Evolutionary conservation across 2,888 invertebrate species (phyloP), one percentile per base, ranked within the genome.

Genomic region (Papilio demoleus): DNA sequence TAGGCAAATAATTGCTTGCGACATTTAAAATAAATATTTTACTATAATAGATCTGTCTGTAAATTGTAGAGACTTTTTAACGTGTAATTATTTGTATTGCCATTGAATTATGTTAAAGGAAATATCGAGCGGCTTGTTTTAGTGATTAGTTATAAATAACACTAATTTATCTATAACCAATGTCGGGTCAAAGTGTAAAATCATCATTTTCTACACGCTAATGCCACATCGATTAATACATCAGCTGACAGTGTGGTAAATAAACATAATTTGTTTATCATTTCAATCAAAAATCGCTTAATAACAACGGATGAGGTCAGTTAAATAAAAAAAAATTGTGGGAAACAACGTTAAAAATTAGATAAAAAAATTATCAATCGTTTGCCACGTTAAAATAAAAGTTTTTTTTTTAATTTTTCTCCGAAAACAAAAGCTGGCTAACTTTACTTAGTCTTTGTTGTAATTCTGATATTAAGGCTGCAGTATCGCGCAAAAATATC

Each of bases 51-150:
- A 68, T 64, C 22, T 17, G 38, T 64, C 14, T 60, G 60, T 50
- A 60, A 19, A 40, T 60, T 67, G 50, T 40, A 45, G 22, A n/a
- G 53, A 60, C 12, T 12, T 24, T 24, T 31, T 12, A 50, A 60
- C 24, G 47, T 38, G 19, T 66, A 66, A 59, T 60, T 66, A 66
- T 24, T 36, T 38, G 17, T 2, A n/a, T 60, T 60, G 47, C 22
- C 60, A 50, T 61, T 60, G 50, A 66, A 60, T 61, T 67, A 61
- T 64, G 60, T 60, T 65, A 22, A 65, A 47, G 45, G 59, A 65
- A 34, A 45, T 59, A 42, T 5, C 65, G 56, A 31, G 42, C 36
- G 65, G 65, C 65, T 42, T 59, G 59, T 59, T 65, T 58, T 64
- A 38, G 53, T 34, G 47, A 63, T 63, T 64, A 53, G 38, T 64